phyloP scores from a whole-genome alignment of 92 coral and sea anemone species.

The Siderastrea siderea region DNA sequence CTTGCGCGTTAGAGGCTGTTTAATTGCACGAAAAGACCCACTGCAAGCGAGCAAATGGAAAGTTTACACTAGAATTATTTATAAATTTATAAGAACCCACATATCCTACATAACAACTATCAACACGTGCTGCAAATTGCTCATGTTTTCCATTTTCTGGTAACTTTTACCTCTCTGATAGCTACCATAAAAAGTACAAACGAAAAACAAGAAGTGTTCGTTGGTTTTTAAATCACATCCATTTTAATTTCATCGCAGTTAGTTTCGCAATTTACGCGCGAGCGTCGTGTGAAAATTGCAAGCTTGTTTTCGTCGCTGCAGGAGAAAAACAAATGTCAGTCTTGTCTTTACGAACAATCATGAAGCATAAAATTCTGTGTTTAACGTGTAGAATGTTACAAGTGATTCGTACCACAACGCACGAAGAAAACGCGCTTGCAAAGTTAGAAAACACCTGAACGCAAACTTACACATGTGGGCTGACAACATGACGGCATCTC shows the following conservation, averaged over 20 bases:
- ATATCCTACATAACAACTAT: background rate
- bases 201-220: background rate
- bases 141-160: background rate
- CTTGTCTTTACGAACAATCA: too few relatives aligned
- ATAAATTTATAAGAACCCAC: background rate
- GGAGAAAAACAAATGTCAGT: background rate
- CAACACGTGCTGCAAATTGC: conserved; percentile 36
- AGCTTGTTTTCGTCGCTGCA: background rate
- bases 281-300: background rate
- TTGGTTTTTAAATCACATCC: background rate
- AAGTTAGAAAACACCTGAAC: conserved; percentile 13
- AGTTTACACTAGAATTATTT: background rate
- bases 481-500: conserved; percentile 54
- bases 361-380: background rate
- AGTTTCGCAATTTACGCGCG: conserved; percentile 7
- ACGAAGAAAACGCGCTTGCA: background rate
- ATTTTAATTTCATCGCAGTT: background rate
- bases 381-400: background rate
- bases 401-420: too few relatives aligned
- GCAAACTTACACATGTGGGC: conserved; percentile 28
- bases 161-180: background rate
- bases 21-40: background rate
- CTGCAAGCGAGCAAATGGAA: conserved; percentile 11
- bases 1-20: background rate
- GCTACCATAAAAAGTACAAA: background rate